phyloP scores from a whole-genome alignment of 1,140 invertebrate species.

The Pogonomyrmex californicus region DNA sequence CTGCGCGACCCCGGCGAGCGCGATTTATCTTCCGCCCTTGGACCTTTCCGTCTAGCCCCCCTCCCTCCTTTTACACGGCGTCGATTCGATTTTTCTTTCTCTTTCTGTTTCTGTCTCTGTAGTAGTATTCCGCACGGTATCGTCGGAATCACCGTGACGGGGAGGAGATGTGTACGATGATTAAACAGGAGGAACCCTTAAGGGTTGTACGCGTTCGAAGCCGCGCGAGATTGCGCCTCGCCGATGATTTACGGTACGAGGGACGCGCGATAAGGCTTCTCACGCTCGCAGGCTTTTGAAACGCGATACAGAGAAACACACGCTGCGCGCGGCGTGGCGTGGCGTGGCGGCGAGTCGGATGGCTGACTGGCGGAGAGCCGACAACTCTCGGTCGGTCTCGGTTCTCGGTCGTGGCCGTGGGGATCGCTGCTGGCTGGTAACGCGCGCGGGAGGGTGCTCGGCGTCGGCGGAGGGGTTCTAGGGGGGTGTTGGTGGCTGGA shows the following conservation, averaged over 20 bases:
- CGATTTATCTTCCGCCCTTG: background rate
- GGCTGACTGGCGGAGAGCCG: constrained; percentile 84
- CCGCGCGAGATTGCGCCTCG: constrained; percentile 50
- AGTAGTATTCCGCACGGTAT: background rate
- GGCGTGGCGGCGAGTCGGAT: constrained; percentile 84
- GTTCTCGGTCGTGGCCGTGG: constrained; percentile 81
- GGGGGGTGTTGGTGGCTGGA: constrained; percentile 71
- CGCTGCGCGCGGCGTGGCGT: constrained; percentile 83
- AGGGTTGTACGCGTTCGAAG: constrained; percentile 39
- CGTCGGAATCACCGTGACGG: constrained; percentile 53
- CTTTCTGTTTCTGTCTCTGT: constrained; percentile 28
- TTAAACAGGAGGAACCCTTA: constrained; percentile 54
- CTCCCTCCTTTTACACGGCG: background rate
- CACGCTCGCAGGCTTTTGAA: constrained; percentile 65
- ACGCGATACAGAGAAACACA: constrained; percentile 74
- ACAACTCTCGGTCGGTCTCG: constrained; percentile 82
- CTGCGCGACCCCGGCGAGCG: background rate
- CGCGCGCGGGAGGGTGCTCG: constrained; percentile 73
- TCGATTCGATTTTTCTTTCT: background rate
- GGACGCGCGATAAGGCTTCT: constrained; percentile 58
- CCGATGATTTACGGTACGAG: constrained; percentile 56
- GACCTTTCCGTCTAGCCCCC: background rate
- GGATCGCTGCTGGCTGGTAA: constrained; percentile 79
- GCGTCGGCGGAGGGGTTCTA: constrained; percentile 69
- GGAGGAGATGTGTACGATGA: constrained; percentile 24